phyloP scores from a whole-genome alignment of 2,888 invertebrate genomes.

The Zygothrica quintamaculata region DNA sequence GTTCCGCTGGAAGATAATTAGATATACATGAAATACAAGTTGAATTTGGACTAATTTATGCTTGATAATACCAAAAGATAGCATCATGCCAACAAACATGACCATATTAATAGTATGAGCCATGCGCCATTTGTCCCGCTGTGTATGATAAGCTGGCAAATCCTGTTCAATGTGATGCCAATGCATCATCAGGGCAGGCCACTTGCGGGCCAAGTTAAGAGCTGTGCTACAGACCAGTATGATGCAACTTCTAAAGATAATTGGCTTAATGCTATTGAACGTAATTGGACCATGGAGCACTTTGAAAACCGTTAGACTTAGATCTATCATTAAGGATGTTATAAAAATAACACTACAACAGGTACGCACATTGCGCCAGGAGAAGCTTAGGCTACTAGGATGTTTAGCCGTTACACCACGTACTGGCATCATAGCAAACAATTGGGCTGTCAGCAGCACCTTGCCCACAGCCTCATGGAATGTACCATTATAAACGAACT shows the following conservation, averaged over 20 bases:
- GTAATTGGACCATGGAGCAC: conserved; percentile 70
- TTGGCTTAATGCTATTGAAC: conserved; percentile 81
- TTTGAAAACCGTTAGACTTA: conserved; percentile 65
- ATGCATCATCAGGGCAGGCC: conserved; percentile 85
- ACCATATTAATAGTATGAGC: conserved; percentile 85
- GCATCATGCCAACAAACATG: conserved; percentile 84
- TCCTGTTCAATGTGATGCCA: conserved; percentile 85
- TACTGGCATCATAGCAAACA: conserved; percentile 86
- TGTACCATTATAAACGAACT: conserved; percentile 80
- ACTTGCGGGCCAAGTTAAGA: conserved; percentile 85
- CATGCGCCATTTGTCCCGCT: conserved; percentile 78
- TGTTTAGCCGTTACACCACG: conserved; percentile 84
- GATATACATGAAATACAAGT: no score
- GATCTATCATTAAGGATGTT: conserved; percentile 52
- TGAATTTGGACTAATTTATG: no score
- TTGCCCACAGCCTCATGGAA: conserved; percentile 83
- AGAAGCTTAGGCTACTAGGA: conserved; percentile 83
- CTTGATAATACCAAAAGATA: conserved; percentile 85
- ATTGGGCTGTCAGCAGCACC: conserved; percentile 85
- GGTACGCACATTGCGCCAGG: conserved; percentile 80
- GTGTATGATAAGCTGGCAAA: conserved; percentile 79
- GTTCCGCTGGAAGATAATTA: conserved; percentile 81
- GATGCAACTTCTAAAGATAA: conserved; percentile 81
- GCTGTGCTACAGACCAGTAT: conserved; percentile 79
- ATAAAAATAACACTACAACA: conserved; percentile 72